Evolutionary conservation across 2,797 vertebrate species (phyloP).

Genomic region (Galago senegalensis): DNA sequence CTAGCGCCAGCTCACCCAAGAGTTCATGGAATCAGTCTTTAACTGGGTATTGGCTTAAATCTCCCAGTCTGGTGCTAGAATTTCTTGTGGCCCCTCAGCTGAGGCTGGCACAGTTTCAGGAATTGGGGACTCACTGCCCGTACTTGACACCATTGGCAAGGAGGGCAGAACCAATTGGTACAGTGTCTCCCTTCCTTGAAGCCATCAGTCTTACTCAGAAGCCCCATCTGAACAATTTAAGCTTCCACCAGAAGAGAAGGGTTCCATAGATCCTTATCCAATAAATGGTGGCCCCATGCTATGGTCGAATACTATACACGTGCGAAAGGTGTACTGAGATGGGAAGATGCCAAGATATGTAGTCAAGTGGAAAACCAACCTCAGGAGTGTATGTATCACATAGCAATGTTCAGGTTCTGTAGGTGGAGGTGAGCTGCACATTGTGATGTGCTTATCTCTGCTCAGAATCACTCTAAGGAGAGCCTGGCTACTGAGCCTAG

Average conservation of each 20-base stretch:
- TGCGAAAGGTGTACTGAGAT: not conserved
- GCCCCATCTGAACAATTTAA: not conserved
- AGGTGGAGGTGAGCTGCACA: not conserved
- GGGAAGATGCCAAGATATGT: not conserved
- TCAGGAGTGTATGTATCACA: not conserved
- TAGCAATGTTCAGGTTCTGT: not conserved
- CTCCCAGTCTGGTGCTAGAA: not conserved
- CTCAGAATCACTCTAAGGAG: not conserved
- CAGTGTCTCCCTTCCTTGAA: not conserved
- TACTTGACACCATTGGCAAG: not conserved
- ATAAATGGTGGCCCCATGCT: not conserved
- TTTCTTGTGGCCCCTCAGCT: slow-evolving; percentile 1
- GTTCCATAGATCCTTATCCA: not conserved
- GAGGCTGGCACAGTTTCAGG: slow-evolving; percentile 1
- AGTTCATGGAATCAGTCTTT: not conserved
- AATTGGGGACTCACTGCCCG: not conserved
- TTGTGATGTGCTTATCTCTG: not conserved
- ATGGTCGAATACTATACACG: not conserved
- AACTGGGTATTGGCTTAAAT: not conserved
- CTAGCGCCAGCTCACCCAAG: not conserved
- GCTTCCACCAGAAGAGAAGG: not conserved
- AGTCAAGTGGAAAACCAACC: not conserved
- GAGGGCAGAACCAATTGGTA: not conserved
- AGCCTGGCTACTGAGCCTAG: not conserved
- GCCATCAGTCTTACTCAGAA: not conserved